phyloP scores from a whole-genome alignment of 1,140 invertebrate species.

The Leptopilina clavipes region DNA sequence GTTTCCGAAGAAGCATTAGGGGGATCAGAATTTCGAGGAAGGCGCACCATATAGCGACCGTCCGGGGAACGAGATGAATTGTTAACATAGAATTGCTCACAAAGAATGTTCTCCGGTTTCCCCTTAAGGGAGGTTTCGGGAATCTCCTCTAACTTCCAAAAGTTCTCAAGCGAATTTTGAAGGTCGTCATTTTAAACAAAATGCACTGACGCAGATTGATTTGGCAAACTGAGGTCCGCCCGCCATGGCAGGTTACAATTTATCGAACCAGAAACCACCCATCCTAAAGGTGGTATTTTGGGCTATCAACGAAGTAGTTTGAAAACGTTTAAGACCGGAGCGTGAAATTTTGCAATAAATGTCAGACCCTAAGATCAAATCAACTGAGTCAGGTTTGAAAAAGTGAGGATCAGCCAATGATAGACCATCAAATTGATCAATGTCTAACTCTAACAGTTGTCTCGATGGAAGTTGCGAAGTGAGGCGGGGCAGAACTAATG shows the following conservation, averaged over 20 bases:
- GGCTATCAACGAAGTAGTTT: constrained; percentile 44
- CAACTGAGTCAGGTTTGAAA: constrained; percentile 6
- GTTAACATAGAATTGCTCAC: constrained; percentile 38
- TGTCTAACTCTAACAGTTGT: background rate
- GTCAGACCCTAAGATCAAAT: constrained; percentile 45
- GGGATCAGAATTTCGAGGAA: constrained; percentile 17
- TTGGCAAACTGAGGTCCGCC: background rate
- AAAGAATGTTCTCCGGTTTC: constrained; percentile 41
- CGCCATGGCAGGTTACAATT: constrained; percentile 23
- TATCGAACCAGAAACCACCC: constrained; percentile 55
- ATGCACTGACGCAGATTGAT: background rate
- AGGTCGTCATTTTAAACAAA: background rate
- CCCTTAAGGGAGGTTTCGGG: background rate
- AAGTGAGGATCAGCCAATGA: constrained; percentile 44
- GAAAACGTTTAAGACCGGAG: constrained; percentile 16
- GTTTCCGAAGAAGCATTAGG: background rate
- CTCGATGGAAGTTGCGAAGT: background rate
- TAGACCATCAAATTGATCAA: constrained; percentile 5
- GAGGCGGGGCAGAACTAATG: background rate
- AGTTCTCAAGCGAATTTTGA: constrained; percentile 36
- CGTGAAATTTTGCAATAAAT: constrained; percentile 37
- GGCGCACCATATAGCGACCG: constrained; percentile 29
- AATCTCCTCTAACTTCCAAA: constrained; percentile 45
- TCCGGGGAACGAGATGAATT: background rate
- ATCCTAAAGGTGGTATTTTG: constrained; percentile 59